Conservation (phyloP, 2,888 invertebrate species). For the Epirrita christyi region DNA sequence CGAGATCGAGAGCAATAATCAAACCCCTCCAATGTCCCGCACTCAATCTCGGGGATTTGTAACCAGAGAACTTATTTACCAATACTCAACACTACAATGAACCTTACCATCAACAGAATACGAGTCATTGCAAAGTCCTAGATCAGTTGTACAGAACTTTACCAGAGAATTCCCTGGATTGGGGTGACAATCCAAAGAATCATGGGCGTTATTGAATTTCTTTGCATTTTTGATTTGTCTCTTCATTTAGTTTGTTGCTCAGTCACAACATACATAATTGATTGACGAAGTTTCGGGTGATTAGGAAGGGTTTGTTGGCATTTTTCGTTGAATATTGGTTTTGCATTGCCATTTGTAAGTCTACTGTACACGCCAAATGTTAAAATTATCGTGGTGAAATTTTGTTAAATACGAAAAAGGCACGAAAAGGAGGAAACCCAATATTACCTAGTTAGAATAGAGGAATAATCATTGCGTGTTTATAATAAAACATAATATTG, state of each 20-base stretch:
- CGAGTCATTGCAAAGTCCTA: conserved; percentile 11
- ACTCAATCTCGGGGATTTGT: conserved; percentile 77
- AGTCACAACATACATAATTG: conserved; percentile 49
- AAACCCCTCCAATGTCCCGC: conserved; percentile 71
- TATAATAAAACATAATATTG: no score
- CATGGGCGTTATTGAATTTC: conserved; percentile 78
- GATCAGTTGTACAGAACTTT: conserved; percentile 28
- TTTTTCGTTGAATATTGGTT: no score
- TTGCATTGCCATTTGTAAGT: no score
- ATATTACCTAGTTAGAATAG: no score
- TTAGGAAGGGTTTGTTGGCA: no score
- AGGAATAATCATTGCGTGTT: no score
- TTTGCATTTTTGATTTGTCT: conserved; percentile 77
- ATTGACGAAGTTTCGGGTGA: conserved; percentile 30
- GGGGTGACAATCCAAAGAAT: conserved; percentile 79
- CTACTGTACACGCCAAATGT: no score
- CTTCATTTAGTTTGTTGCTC: conserved; percentile 63
- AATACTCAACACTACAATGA: conserved; percentile 43
- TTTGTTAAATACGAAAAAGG: no score
- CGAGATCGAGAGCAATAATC: conserved; percentile 76
- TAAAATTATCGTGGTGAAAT: no score
- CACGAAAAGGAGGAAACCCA: no score
- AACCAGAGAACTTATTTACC: conserved; percentile 49
- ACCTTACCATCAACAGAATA: conserved; percentile 44
- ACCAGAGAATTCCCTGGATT: conserved; percentile 57